Conservation (phyloP, 1,140 invertebrate species). For the Drosophila lacteicornis region DNA sequence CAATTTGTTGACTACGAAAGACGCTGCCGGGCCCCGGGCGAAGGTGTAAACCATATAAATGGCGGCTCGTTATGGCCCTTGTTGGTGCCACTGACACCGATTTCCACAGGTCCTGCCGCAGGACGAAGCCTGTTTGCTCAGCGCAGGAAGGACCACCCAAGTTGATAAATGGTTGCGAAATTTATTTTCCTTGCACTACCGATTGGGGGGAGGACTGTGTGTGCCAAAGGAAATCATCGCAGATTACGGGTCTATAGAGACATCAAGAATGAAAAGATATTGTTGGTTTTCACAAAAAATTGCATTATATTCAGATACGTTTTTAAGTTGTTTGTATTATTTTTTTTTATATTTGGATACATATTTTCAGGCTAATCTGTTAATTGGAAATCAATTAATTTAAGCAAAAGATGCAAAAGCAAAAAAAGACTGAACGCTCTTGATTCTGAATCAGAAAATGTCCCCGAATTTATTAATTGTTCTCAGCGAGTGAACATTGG, state of each 20-base stretch:
- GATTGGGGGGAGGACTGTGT: conserved; percentile 11
- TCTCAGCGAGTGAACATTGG: background rate
- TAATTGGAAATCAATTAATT: no score
- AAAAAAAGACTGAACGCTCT: no score
- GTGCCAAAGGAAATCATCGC: conserved; percentile 52
- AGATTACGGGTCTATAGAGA: conserved; percentile 50
- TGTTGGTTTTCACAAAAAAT: background rate
- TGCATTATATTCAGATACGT: background rate
- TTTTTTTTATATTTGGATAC: background rate
- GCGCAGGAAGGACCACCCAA: conserved; percentile 19
- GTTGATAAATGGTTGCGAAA: conserved; percentile 68
- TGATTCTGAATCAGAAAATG: no score
- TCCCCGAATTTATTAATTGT: background rate
- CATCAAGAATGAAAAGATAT: conserved; percentile 19
- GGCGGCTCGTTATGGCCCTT: conserved; percentile 69
- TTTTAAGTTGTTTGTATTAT: background rate
- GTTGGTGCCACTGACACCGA: conserved; percentile 50
- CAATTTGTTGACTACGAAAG: conserved; percentile 75
- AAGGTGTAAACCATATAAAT: conserved; percentile 81
- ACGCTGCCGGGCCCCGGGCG: conserved; percentile 55
- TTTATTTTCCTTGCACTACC: conserved; percentile 40
- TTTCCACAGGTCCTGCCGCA: conserved; percentile 31
- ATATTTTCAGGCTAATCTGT: background rate
- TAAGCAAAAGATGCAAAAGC: background rate
- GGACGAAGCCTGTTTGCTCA: conserved; percentile 46